Percentiles rank a stretch among this genome's conserved stretches.
Conservation (phyloP, 1,140 invertebrate genomes). For the Scaptomyza hsui region DNA sequence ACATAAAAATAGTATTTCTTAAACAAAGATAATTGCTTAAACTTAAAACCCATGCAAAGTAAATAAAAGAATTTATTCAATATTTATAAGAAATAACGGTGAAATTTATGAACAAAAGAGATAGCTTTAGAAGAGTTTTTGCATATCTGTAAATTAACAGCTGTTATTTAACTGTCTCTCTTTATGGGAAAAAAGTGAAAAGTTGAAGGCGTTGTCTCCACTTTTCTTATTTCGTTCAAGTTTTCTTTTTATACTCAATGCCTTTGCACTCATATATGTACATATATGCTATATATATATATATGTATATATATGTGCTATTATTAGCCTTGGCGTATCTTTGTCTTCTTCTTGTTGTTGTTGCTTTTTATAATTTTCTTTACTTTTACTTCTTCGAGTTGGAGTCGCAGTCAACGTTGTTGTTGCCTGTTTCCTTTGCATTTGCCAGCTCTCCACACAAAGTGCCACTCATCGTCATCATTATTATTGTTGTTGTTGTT, state of each 20-base stretch:
- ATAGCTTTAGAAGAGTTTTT: too few species aligned
- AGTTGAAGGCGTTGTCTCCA: conserved; percentile 59
- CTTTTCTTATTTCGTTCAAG: conserved; percentile 37
- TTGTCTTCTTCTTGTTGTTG: conserved; percentile 17
- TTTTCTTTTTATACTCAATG: conserved; percentile 26
- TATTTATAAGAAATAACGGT: too few species aligned
- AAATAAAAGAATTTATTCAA: not conserved
- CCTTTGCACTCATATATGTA: conserved; percentile 40
- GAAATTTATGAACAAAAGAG: too few species aligned
- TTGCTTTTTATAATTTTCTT: conserved; percentile 53
- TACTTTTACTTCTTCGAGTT: conserved; percentile 46
- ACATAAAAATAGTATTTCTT: conserved; percentile 52
- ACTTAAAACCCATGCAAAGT: not conserved
- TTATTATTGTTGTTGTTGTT: conserved; percentile 44
- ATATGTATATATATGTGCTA: conserved; percentile 55
- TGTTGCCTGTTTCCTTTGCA: conserved; percentile 39
- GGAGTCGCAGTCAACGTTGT: not conserved
- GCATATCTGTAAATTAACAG: too few species aligned
- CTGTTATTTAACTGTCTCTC: too few species aligned
- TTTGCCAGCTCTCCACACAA: conserved; percentile 31
- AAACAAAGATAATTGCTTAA: conserved; percentile 58
- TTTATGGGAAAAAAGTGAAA: not conserved
- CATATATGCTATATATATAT: conserved; percentile 58
- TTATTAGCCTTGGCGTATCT: conserved; percentile 44
- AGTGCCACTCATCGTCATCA: conserved; percentile 50